A percentile compares a stretch with the other conserved stretches of the same genome.
phyloP scores from a whole-genome alignment of 2,113 vertebrate genomes.

The Apodemus sylvaticus region DNA sequence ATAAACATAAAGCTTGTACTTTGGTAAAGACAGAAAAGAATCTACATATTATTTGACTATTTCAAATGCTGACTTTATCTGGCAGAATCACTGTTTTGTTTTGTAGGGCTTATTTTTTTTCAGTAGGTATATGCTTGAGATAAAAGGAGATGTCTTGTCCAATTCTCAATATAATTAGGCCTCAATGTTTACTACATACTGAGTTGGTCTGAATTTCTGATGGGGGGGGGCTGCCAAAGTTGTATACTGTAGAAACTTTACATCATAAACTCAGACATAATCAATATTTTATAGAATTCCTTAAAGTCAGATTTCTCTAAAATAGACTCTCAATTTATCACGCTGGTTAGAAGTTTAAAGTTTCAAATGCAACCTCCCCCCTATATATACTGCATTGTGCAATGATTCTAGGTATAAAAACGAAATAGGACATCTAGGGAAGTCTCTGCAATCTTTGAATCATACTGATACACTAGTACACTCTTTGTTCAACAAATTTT shows the following conservation, averaged over 20 bases:
- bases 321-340: not conserved
- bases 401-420: not conserved
- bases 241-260: not conserved
- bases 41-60: not conserved
- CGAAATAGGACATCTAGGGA: not conserved
- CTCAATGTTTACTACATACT: not conserved
- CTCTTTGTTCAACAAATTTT: not conserved
- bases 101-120: constrained; percentile 28
- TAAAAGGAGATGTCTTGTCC: not conserved
- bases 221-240: not conserved
- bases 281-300: constrained; percentile 37
- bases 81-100: not conserved
- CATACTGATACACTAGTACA: not conserved
- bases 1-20: constrained; percentile 16
- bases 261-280: not conserved
- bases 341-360: not conserved
- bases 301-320: constrained; percentile 8
- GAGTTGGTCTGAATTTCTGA: not conserved
- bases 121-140: constrained; percentile 7
- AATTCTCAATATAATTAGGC: not conserved
- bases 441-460: constrained; percentile 7
- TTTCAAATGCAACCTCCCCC: not conserved
- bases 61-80: constrained; percentile 29
- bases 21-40: not conserved
- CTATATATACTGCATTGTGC: not conserved